Percentiles rank a stretch among this genome's conserved stretches.
Conservation (phyloP, 1,140 invertebrate genomes). For the Papilio helenus region DNA sequence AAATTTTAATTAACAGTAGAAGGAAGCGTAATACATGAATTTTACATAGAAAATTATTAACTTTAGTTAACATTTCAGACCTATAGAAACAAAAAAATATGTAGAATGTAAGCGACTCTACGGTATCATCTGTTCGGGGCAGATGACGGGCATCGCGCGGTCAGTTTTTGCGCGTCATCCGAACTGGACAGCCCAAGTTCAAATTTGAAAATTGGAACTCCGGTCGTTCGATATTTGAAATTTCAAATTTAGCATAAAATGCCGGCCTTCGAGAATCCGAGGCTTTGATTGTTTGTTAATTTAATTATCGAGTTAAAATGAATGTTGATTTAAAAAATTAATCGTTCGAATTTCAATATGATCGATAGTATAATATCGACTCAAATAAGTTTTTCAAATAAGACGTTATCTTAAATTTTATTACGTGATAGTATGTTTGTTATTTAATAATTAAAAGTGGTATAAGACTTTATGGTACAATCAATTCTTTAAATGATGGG, state of each 20-base stretch:
- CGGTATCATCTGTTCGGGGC: conserved; percentile 51
- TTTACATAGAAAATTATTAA: background rate
- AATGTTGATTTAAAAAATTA: background rate
- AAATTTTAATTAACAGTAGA: background rate
- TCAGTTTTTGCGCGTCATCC: conserved; percentile 80
- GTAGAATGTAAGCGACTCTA: conserved; percentile 48
- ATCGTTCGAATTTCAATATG: background rate
- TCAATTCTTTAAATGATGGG: background rate
- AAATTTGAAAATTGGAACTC: conserved; percentile 81
- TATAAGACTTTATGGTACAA: background rate
- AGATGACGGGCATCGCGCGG: conserved; percentile 79
- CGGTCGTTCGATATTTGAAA: conserved; percentile 78
- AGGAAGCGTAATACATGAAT: background rate
- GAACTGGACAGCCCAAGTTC: conserved; percentile 82
- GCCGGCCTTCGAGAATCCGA: conserved; percentile 52
- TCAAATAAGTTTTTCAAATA: conserved; percentile 22
- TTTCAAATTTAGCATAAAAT: conserved; percentile 77
- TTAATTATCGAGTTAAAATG: conserved; percentile 43
- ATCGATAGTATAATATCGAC: background rate
- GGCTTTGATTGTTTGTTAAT: conserved; percentile 56
- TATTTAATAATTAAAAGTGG: conserved; percentile 29
- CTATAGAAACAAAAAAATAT: background rate
- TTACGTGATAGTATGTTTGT: conserved; percentile 1
- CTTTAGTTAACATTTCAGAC: background rate
- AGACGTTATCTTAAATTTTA: conserved; percentile 36